Conservation (phyloP, 1,140 invertebrate genomes). For the Olivierus martensii region DNA sequence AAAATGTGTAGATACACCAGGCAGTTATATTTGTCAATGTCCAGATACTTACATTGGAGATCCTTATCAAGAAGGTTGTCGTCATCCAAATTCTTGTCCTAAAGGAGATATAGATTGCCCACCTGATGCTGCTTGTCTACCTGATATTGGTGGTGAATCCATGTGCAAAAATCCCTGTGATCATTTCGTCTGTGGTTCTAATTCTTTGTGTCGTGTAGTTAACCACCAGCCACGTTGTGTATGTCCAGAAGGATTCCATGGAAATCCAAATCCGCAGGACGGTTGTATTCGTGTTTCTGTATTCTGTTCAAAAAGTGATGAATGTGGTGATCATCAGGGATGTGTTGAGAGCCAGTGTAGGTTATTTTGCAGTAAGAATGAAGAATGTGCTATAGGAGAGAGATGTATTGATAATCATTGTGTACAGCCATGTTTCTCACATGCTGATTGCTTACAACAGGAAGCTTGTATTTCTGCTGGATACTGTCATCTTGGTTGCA, state of each 20-base stretch:
- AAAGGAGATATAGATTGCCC: constrained; percentile 61
- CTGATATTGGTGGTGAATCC: constrained; percentile 45
- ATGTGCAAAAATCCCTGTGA: constrained; percentile 67
- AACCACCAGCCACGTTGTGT: constrained; percentile 56
- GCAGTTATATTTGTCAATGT: constrained; percentile 55
- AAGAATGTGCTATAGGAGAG: constrained; percentile 65
- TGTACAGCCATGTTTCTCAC: constrained; percentile 53
- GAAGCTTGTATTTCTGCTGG: constrained; percentile 61
- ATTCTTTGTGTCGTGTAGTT: constrained; percentile 57
- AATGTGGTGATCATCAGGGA: constrained; percentile 54
- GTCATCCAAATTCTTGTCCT: constrained; percentile 51
- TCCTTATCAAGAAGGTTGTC: constrained; percentile 49
- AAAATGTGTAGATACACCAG: constrained; percentile 49
- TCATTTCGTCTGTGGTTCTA: constrained; percentile 55
- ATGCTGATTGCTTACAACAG: constrained; percentile 58
- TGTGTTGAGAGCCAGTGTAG: constrained; percentile 71
- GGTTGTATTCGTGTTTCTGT: constrained; percentile 54
- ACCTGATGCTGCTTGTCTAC: constrained; percentile 50
- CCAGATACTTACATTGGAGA: constrained; percentile 59
- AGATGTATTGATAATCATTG: constrained; percentile 54
- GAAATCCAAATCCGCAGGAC: constrained; percentile 40
- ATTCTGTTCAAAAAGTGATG: constrained; percentile 50
- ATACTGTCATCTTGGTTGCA: constrained; percentile 63
- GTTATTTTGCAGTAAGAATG: constrained; percentile 55
- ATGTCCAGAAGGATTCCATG: constrained; percentile 55